Evolutionary conservation across 2,113 vertebrate species (phyloP).

Genomic region (Gobio gobio): DNA sequence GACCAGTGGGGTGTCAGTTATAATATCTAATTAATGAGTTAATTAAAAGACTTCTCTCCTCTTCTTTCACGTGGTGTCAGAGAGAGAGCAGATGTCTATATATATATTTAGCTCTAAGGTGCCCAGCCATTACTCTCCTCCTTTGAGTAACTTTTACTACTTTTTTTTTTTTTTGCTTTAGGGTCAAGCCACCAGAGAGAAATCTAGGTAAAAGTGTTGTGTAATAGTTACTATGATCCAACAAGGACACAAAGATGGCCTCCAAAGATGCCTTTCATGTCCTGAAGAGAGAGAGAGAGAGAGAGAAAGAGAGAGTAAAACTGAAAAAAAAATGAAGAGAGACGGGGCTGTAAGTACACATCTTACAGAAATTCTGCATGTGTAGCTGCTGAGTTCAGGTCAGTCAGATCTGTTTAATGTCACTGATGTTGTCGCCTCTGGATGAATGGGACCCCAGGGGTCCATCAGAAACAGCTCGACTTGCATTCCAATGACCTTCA

Average conservation of each 20-base stretch:
- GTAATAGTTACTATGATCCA: neutral
- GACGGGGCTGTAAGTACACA: neutral
- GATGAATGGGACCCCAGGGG: constrained; percentile 77
- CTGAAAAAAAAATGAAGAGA: neutral
- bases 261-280: neutral
- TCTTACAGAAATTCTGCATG: constrained; percentile 13
- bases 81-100: constrained; percentile 68
- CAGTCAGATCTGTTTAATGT: constrained; percentile 63
- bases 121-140: neutral
- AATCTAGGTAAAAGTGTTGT: neutral
- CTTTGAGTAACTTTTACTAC: neutral
- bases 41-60: constrained; percentile 68
- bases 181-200: neutral
- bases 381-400: constrained; percentile 26
- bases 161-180: neutral
- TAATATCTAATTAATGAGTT: constrained; percentile 75
- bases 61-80: constrained; percentile 55
- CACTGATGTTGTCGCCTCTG: constrained; percentile 68
- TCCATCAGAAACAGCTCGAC: constrained; percentile 70
- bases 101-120: constrained; percentile 64
- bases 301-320: neutral
- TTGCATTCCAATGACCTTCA: constrained; percentile 76
- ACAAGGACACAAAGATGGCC: constrained; percentile 10
- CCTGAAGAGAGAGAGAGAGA: neutral
- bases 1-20: constrained; percentile 52